Evolutionary conservation across 2,888 invertebrate genomes (phyloP).

Genomic region (Masnerella sp.): DNA sequence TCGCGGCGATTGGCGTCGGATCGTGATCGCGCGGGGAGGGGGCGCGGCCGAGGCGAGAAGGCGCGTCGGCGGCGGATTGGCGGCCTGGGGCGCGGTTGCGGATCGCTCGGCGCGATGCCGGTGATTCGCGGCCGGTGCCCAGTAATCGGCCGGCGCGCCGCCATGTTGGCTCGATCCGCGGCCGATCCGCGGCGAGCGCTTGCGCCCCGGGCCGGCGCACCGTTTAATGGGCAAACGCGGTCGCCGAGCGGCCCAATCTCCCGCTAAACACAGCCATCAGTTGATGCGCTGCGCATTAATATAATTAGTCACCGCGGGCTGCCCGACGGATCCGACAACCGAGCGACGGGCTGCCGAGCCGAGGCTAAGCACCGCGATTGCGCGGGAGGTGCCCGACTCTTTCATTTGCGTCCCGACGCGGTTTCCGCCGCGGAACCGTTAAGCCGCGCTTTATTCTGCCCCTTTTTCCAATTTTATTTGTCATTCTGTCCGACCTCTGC

Average conservation of each 20-base stretch:
- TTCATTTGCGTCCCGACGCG: constrained; percentile 53
- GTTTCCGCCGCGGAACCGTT: constrained; percentile 26
- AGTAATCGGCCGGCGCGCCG: constrained; percentile 75
- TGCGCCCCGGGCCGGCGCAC: constrained; percentile 55
- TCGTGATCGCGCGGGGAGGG: constrained; percentile 56
- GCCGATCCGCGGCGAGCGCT: constrained; percentile 61
- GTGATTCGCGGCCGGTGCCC: constrained; percentile 77
- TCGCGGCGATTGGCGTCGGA: constrained; percentile 68
- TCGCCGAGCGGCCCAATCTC: constrained; percentile 71
- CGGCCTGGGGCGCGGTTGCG: constrained; percentile 76
- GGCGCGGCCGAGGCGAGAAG: constrained; percentile 36
- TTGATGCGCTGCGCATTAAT: constrained; percentile 77
- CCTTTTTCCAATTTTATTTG: too few species aligned
- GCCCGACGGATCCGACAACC: constrained; percentile 58
- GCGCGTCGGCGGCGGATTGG: constrained; percentile 75
- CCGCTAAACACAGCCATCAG: constrained; percentile 77
- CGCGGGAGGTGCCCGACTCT: constrained; percentile 43
- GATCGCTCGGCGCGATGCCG: constrained; percentile 77
- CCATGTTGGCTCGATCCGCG: constrained; percentile 71
- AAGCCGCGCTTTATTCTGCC: too few species aligned
- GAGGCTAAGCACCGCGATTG: constrained; percentile 52
- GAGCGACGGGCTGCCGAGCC: constrained; percentile 63
- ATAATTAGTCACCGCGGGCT: constrained; percentile 77
- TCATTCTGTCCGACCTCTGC: too few species aligned
- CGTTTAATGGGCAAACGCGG: constrained; percentile 69